Evolutionary conservation across 2,888 invertebrate species (phyloP).

Genomic region (Lithosia quadra): DNA sequence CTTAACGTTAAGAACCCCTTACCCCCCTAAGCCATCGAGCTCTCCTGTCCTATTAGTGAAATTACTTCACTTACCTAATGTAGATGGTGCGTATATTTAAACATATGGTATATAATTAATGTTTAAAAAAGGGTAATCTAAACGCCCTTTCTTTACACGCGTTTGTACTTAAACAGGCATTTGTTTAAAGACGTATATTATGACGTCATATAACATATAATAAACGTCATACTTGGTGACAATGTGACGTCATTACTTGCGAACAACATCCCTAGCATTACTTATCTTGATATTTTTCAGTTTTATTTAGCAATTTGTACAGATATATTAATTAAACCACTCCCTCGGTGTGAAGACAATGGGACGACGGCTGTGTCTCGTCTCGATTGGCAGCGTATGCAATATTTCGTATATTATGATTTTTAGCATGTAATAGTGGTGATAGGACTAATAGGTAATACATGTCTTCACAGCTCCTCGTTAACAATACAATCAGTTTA

Average conservation of each 20-base stretch:
- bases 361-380: slow-evolving; percentile 43
- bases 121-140: slow-evolving; percentile 19
- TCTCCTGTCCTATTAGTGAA: slow-evolving; percentile 4
- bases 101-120: slow-evolving; percentile 16
- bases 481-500: no score
- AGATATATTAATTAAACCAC: slow-evolving; percentile 79
- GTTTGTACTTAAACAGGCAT: slow-evolving; percentile 60
- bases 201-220: slow-evolving; percentile 69
- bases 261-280: slow-evolving; percentile 60
- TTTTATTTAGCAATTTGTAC: slow-evolving; percentile 78
- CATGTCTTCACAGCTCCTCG: no score
- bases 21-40: background rate
- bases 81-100: background rate
- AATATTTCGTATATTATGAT: slow-evolving; percentile 1
- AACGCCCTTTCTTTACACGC: slow-evolving; percentile 67
- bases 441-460: no score
- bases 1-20: background rate
- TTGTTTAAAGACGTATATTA: slow-evolving; percentile 70
- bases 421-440: background rate
- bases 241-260: slow-evolving; percentile 52
- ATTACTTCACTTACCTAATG: slow-evolving; percentile 29
- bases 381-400: slow-evolving; percentile 28
- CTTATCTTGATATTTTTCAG: slow-evolving; percentile 13
- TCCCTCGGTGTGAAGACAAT: slow-evolving; percentile 72
- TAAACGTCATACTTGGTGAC: slow-evolving; percentile 69